Percentiles rank a stretch among this genome's conserved stretches.
phyloP scores from a whole-genome alignment of 2,888 invertebrate genomes.

The Dorcus hopei region DNA sequence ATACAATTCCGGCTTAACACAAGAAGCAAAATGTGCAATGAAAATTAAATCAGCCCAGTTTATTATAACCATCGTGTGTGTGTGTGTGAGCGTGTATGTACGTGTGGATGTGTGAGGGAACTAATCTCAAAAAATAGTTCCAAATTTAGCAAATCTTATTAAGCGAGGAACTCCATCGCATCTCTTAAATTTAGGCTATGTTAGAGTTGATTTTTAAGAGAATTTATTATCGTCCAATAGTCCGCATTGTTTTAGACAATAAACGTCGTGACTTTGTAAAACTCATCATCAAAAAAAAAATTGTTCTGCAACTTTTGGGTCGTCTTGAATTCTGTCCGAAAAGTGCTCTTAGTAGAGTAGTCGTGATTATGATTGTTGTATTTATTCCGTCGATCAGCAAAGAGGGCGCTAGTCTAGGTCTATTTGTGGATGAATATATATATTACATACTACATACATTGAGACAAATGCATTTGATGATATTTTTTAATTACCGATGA shows the following conservation, averaged over 20 bases:
- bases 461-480: neutral
- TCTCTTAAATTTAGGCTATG: too few species aligned
- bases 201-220: neutral
- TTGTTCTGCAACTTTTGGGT: neutral
- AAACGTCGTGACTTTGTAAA: neutral
- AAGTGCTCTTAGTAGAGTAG: slow-evolving; percentile 50
- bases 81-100: too few species aligned
- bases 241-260: neutral
- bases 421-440: neutral
- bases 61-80: too few species aligned
- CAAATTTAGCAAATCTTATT: too few species aligned
- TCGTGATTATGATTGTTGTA: slow-evolving; percentile 30
- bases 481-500: too few species aligned
- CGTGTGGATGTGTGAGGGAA: too few species aligned
- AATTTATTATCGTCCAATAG: neutral
- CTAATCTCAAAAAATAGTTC: too few species aligned
- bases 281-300: neutral
- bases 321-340: slow-evolving; percentile 41
- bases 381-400: slow-evolving; percentile 11
- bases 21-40: too few species aligned
- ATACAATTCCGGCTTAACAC: too few species aligned
- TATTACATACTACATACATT: slow-evolving; percentile 1
- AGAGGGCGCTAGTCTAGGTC: slow-evolving; percentile 14
- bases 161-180: too few species aligned
- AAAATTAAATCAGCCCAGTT: too few species aligned